phyloP scores from a whole-genome alignment of 2,888 invertebrate species.

The Sabatieria punctata region DNA sequence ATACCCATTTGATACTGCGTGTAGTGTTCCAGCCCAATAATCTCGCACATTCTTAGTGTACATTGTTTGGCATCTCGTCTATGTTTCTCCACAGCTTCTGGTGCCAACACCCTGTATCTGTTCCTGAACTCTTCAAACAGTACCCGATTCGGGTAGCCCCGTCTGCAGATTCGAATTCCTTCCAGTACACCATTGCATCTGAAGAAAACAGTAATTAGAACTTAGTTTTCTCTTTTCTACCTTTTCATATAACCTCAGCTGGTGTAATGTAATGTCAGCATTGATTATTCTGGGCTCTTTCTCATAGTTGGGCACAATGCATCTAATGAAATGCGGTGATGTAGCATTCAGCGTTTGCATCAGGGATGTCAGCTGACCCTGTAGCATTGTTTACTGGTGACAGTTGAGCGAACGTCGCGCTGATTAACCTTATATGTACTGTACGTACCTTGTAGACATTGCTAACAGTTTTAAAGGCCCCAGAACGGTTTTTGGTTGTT shows the following conservation, averaged over 20 bases:
- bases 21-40: constrained; percentile 12
- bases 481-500: no score
- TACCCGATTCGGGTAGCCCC: constrained; percentile 99
- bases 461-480: constrained; percentile 13
- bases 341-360: constrained; percentile 25
- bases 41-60: constrained; percentile 10
- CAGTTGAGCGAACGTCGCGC: background rate
- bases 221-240: background rate
- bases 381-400: constrained; percentile 1
- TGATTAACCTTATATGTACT: background rate
- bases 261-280: constrained; percentile 22
- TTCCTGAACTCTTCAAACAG: constrained; percentile 98
- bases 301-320: constrained; percentile 31
- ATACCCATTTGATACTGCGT: constrained; percentile 19
- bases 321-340: constrained; percentile 28
- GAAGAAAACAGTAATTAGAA: constrained; percentile 54
- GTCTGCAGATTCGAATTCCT: constrained; percentile 99
- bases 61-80: constrained; percentile 6
- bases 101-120: constrained; percentile 48
- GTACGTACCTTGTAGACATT: constrained; percentile 13
- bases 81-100: background rate
- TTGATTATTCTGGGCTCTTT: constrained; percentile 22
- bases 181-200: constrained; percentile 99
- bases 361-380: constrained; percentile 24
- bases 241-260: constrained; percentile 16